Conservation (phyloP, 2,888 invertebrate genomes). For the Drosophila birchii region DNA sequence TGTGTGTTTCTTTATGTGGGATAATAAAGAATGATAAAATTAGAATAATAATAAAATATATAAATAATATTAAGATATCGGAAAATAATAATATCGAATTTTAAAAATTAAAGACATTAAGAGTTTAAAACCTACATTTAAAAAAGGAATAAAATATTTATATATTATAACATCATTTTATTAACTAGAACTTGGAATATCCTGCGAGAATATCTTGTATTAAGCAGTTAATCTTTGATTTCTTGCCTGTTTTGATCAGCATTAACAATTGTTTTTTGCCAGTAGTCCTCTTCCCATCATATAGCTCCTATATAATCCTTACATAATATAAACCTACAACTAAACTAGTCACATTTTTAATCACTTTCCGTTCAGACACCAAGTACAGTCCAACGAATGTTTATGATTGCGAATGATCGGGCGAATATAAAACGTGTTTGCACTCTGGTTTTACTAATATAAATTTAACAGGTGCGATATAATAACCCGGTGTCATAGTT, state of each 20-base stretch:
- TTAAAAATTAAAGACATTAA: too few species aligned
- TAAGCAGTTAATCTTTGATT: background rate
- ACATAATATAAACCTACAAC: background rate
- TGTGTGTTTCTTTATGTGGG: background rate
- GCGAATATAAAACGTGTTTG: constrained; percentile 34
- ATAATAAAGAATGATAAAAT: too few species aligned
- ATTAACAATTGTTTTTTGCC: background rate
- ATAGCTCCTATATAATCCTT: background rate
- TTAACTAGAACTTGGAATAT: background rate
- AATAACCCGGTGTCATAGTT: constrained; percentile 20
- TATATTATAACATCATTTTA: background rate
- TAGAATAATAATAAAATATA: too few species aligned
- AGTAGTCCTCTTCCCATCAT: background rate
- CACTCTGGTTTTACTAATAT: constrained; percentile 21
- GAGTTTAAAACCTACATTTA: too few species aligned
- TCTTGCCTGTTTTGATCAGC: background rate
- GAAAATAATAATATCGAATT: too few species aligned
- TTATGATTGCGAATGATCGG: constrained; percentile 1
- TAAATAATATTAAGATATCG: too few species aligned
- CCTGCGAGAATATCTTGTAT: background rate
- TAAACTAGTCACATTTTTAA: background rate
- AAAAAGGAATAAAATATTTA: too few species aligned
- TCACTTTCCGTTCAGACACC: background rate
- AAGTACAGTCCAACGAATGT: constrained; percentile 13
- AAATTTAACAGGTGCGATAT: constrained; percentile 19